A percentile compares a stretch with the other conserved stretches of the same genome.
phyloP scores from a whole-genome alignment of 2,888 invertebrate species.

The Zelleria hepariella region DNA sequence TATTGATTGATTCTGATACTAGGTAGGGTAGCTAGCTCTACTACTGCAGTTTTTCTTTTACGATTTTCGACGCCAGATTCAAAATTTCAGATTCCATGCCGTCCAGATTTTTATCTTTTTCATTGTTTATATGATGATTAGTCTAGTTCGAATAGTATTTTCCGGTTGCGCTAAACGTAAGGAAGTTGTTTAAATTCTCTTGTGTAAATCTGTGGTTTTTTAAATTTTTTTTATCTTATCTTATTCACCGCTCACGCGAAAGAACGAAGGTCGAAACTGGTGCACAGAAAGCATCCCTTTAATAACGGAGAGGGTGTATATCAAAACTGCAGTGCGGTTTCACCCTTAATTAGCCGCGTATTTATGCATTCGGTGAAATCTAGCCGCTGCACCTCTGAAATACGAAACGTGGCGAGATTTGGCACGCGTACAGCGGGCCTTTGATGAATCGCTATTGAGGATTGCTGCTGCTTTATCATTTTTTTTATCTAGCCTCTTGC shows the following conservation, averaged over 20 bases:
- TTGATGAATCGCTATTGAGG: too few species aligned
- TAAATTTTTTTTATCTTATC: too few species aligned
- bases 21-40: neutral
- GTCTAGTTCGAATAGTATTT: neutral
- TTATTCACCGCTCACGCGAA: too few species aligned
- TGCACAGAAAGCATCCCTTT: neutral
- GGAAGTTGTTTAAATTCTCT: too few species aligned
- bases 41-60: neutral
- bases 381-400: neutral
- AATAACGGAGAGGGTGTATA: conserved; percentile 31
- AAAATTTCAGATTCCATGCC: neutral
- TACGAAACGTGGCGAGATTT: too few species aligned
- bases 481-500: too few species aligned
- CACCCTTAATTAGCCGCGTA: conserved; percentile 57
- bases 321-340: conserved; percentile 59
- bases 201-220: too few species aligned
- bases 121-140: neutral
- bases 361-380: conserved; percentile 28
- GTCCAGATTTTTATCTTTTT: neutral
- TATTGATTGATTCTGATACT: too few species aligned
- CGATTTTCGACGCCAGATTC: neutral
- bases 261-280: too few species aligned
- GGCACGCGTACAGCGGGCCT: too few species aligned
- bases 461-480: too few species aligned
- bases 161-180: too few species aligned